phyloP scores from a whole-genome alignment of 2,888 invertebrate species.

The Fragum whitleyi region DNA sequence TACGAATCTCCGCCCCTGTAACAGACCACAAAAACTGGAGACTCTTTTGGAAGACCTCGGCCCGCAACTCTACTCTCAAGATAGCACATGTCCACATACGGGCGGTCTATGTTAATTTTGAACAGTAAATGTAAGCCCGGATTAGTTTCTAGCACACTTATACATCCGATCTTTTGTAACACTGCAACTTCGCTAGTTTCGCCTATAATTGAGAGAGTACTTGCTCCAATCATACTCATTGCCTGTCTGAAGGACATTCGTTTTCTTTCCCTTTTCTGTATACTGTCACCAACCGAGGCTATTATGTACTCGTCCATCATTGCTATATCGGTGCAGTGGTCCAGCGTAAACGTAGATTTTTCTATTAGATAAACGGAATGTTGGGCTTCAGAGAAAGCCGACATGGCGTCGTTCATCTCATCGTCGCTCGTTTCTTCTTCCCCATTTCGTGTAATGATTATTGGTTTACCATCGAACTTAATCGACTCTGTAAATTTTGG shows the following conservation, averaged over 20 bases:
- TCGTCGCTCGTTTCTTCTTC: slow-evolving; percentile 44
- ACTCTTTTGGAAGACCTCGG: slow-evolving; percentile 39
- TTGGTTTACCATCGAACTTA: slow-evolving; percentile 47
- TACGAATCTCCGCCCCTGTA: slow-evolving; percentile 30
- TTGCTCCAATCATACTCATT: slow-evolving; percentile 40
- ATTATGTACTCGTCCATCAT: slow-evolving; percentile 56
- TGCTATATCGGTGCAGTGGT: slow-evolving; percentile 55
- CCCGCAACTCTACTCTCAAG: slow-evolving; percentile 44
- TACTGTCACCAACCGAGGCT: slow-evolving; percentile 58
- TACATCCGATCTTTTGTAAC: slow-evolving; percentile 42
- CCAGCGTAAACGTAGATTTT: slow-evolving; percentile 51
- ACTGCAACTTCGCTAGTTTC: slow-evolving; percentile 55
- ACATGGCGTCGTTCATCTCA: slow-evolving; percentile 23
- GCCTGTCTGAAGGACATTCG: slow-evolving; percentile 55
- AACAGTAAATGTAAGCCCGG: slow-evolving; percentile 42
- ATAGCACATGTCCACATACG: slow-evolving; percentile 46
- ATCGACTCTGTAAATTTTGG: slow-evolving; percentile 39
- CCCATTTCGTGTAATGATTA: slow-evolving; percentile 39
- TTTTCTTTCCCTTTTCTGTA: slow-evolving; percentile 58
- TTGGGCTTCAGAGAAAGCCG: slow-evolving; percentile 31
- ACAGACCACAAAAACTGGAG: slow-evolving; percentile 55
- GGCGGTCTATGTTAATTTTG: slow-evolving; percentile 31
- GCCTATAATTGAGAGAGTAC: slow-evolving; percentile 46
- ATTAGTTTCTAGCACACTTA: slow-evolving; percentile 49
- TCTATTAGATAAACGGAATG: slow-evolving; percentile 57